Evolutionary conservation across 2,797 vertebrate genomes (phyloP), one percentile per base, ranked within the genome.

Genomic region (Fringilla coelebs): DNA sequence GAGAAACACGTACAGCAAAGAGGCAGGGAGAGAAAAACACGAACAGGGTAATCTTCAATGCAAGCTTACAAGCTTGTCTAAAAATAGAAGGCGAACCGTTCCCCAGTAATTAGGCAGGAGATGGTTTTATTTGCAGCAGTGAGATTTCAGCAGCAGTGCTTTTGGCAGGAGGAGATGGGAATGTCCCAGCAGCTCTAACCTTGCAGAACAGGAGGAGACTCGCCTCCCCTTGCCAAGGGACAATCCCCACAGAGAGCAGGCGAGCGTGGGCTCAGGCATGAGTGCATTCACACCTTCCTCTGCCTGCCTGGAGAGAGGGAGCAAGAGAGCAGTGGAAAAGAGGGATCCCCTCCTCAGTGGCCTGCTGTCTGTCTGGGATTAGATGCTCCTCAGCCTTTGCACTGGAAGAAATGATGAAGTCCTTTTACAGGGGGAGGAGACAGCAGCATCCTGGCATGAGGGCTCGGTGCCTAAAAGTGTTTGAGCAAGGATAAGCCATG

Each of bases 51-150:
- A 97, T 94, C 94, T 97, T 91, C 94, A 65, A 51, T 48, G 58
- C 90, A 82, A 72, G 89, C 40, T 80, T 90, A 81, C 48, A 78
- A 93, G 84, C 82, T 80, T 78, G 75, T 84, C 96, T 96, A 96
- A 94, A 91, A 96, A 95, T 95, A 96, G 97, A 94, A 96, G 52
- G 91, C 36, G 20, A 86, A 95, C 77, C 17, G 74, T 83, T 93
- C 94, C 77, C 49, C 51, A 78, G 48, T 32, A 92, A 94, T 91
- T 86, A 94, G 88, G 41, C 88, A 70, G 85, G 89, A 95, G 90
- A 89, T 13, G 15, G 62, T 75, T 95, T 95, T 95, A 90, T 91
- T 96, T 94, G 91, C 73, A 94, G 87, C 79, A 55, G 32, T 31
- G 80, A 4, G 31, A 91, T 88, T 90, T 93, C 71, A 79, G 91